Percentiles rank a stretch among this genome's conserved stretches.
These are phyloP conservation scores for Pseudocheirus occidentalis DNA, from an alignment of 2,797 vertebrate species.

Conservation along the genomic window DNA sequence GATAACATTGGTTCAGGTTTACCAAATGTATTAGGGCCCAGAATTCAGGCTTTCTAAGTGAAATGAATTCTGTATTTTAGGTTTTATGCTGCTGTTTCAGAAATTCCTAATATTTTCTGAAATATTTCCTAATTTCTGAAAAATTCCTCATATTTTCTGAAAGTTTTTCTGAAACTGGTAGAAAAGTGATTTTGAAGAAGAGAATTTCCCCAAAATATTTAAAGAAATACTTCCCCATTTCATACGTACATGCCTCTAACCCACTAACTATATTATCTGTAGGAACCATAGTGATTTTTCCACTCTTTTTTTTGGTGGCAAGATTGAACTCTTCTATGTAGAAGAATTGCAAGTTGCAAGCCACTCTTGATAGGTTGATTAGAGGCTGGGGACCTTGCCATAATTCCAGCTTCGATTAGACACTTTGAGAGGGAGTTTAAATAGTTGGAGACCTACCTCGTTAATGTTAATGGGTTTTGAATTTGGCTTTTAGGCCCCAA, in stretches of 20 bases:
- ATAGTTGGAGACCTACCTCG: background rate
- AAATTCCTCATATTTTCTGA: too few species aligned
- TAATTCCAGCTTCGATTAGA: background rate
- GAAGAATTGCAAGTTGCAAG: background rate
- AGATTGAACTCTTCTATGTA: background rate
- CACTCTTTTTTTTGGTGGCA: background rate
- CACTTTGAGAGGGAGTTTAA: background rate
- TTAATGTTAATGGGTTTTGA: background rate
- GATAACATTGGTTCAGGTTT: background rate
- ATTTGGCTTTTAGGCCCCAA: background rate
- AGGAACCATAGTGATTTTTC: background rate
- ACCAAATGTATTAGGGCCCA: background rate
- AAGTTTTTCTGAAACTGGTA: background rate
- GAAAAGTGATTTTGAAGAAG: background rate
- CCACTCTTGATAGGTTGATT: background rate
- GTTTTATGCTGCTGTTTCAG: background rate
- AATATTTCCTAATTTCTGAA: too few species aligned
- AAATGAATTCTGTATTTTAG: background rate
- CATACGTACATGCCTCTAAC: background rate
- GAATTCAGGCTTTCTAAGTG: background rate
- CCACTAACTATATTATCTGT: background rate
- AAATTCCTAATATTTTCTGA: background rate
- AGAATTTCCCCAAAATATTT: background rate
- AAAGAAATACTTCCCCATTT: background rate
- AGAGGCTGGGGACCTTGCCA: background rate